These are phyloP conservation scores for Homalodisca vitripennis DNA, from an alignment of 1,140 invertebrate species.

Conservation along the genomic window DNA sequence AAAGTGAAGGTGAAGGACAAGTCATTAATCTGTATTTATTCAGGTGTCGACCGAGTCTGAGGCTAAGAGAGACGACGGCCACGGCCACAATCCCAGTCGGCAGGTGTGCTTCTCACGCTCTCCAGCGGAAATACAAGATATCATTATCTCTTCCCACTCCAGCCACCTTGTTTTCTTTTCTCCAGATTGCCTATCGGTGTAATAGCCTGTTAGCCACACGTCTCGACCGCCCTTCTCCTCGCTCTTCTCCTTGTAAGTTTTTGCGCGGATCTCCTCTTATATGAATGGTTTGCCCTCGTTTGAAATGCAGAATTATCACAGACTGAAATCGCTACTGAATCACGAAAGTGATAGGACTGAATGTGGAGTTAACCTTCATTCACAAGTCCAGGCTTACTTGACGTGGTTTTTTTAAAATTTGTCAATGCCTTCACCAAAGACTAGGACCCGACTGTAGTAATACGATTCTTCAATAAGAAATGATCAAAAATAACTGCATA, in stretches of 20 bases:
- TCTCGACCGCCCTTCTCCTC: neutral
- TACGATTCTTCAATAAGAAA: too few species aligned
- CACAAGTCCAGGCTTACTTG: too few species aligned
- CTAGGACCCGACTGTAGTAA: too few species aligned
- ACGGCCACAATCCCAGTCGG: neutral
- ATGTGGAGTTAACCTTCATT: too few species aligned
- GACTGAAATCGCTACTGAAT: too few species aligned
- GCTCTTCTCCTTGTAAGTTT: neutral
- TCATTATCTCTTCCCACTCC: neutral
- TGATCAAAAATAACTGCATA: too few species aligned
- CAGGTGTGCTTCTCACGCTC: conserved; percentile 13
- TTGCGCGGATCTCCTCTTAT: too few species aligned
- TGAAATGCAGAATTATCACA: too few species aligned
- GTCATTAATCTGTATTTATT: neutral
- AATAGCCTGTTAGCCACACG: conserved; percentile 14
- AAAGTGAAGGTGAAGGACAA: neutral
- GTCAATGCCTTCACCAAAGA: too few species aligned
- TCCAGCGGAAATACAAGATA: conserved; percentile 6
- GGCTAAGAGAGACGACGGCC: neutral
- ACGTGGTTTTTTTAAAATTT: too few species aligned
- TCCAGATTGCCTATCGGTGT: conserved; percentile 14
- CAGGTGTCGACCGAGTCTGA: neutral
- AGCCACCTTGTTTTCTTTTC: neutral
- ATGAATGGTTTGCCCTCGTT: too few species aligned
- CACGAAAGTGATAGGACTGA: too few species aligned